Percentiles rank a stretch among this genome's conserved stretches.
These are phyloP conservation scores for Oreochromis mossambicus DNA, from an alignment of 2,797 vertebrate genomes.

Conservation along the genomic window DNA sequence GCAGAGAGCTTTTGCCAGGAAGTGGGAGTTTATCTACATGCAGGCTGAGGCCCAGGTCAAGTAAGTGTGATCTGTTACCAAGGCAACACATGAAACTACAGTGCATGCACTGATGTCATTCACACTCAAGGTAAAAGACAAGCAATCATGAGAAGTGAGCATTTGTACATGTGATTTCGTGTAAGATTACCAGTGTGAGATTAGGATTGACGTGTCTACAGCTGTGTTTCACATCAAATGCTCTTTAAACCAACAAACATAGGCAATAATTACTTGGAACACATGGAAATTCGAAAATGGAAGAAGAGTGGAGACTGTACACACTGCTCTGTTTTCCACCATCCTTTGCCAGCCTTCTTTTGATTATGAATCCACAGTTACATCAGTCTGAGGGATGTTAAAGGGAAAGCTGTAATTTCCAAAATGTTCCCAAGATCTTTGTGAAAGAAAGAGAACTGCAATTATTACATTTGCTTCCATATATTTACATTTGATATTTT, in stretches of 20 bases:
- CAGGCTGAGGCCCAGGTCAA: constrained; percentile 99
- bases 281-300: neutral
- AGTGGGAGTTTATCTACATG: constrained; percentile 99
- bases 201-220: neutral
- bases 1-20: constrained; percentile 96
- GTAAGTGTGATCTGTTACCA: constrained; percentile 81
- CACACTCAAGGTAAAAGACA: constrained; percentile 5
- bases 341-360: neutral
- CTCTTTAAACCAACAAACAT: neutral
- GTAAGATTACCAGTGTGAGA: neutral
- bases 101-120: constrained; percentile 2
- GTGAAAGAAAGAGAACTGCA: neutral
- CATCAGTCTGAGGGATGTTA: neutral
- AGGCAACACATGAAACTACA: constrained; percentile 35
- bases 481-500: neutral
- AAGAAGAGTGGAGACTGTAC: neutral
- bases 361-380: neutral
- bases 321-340: neutral
- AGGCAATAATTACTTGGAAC: neutral
- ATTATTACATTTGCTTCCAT: neutral
- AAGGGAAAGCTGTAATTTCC: neutral
- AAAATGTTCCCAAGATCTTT: neutral
- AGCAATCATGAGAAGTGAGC: neutral
- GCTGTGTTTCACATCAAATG: neutral
- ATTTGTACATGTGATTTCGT: neutral